phyloP scores from a whole-genome alignment of 2,113 vertebrate genomes.

The Blennius ocellaris region DNA sequence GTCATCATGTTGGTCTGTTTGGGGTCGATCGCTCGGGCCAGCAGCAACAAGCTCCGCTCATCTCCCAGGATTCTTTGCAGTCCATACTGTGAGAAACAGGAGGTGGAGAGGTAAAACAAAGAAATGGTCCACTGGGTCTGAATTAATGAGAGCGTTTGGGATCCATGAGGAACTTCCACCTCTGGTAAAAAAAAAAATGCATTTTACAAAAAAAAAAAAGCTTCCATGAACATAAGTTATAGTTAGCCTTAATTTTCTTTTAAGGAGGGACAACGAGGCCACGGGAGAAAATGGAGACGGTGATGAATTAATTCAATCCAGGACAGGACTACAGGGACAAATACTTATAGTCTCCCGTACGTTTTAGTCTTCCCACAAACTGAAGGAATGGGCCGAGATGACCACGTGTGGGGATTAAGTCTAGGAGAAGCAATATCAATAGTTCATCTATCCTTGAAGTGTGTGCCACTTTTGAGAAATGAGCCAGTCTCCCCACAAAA shows the following conservation, averaged over 20 bases:
- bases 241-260: slow-evolving; percentile 74
- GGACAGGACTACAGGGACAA: slow-evolving; percentile 77
- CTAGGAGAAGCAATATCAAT: slow-evolving; percentile 71
- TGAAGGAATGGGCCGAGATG: slow-evolving; percentile 48
- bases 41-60: slow-evolving; percentile 90
- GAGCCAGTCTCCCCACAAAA: slow-evolving; percentile 60
- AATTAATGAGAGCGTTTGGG: slow-evolving; percentile 69
- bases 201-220: slow-evolving; percentile 41
- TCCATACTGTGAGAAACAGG: slow-evolving; percentile 86
- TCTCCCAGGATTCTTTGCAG: slow-evolving; percentile 95
- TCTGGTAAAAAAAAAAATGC: slow-evolving; percentile 48
- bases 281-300: slow-evolving; percentile 66
- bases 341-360: slow-evolving; percentile 70
- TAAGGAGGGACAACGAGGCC: slow-evolving; percentile 74
- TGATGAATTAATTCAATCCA: slow-evolving; percentile 81
- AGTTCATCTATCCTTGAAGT: slow-evolving; percentile 71
- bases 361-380: slow-evolving; percentile 56
- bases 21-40: slow-evolving; percentile 94
- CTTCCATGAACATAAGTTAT: slow-evolving; percentile 53
- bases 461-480: slow-evolving; percentile 78
- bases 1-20: slow-evolving; percentile 98
- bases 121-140: slow-evolving; percentile 49
- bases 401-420: slow-evolving; percentile 67
- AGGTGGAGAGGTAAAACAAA: slow-evolving; percentile 18
- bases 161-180: slow-evolving; percentile 60